Percentiles rank a stretch among this genome's conserved stretches.
Evolutionary conservation across 2,888 invertebrate species (phyloP).

Genomic region (Magallana nippona): DNA sequence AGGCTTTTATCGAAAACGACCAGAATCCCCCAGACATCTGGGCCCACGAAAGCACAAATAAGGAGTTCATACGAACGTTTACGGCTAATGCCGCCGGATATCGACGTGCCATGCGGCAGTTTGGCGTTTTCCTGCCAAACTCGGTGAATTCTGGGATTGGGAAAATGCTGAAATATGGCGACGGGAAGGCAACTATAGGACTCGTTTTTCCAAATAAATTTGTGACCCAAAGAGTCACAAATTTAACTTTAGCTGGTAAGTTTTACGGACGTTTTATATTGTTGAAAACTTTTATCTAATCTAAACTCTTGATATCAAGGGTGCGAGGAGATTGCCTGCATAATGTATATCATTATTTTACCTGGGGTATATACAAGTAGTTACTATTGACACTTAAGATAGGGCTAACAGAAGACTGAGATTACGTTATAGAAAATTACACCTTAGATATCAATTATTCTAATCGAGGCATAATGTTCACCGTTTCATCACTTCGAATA

Average conservation of each 20-base stretch:
- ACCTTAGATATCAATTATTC: no score
- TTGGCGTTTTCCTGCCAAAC: conserved; percentile 67
- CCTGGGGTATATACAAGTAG: no score
- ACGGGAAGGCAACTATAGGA: conserved; percentile 44
- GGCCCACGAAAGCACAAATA: conserved; percentile 65
- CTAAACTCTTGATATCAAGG: no score
- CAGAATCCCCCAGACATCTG: conserved; percentile 66
- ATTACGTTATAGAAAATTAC: no score
- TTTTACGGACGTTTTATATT: no score
- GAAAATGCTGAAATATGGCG: conserved; percentile 53
- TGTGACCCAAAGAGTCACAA: conserved; percentile 54
- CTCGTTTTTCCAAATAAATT: conserved; percentile 63
- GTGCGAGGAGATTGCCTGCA: no score
- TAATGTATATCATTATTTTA: no score
- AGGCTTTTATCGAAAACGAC: conserved; percentile 68
- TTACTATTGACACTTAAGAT: no score
- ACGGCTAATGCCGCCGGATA: conserved; percentile 53
- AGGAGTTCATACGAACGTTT: conserved; percentile 54
- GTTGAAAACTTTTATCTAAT: no score
- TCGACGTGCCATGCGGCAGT: conserved; percentile 69
- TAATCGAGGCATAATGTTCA: no score
- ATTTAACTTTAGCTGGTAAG: conserved; percentile 67
- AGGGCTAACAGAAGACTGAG: no score
- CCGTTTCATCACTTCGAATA: no score
- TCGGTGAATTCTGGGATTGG: conserved; percentile 58